These are phyloP conservation scores for Malacoctenus gilli DNA, from an alignment of 2,797 vertebrate species.

Conservation along the genomic window DNA sequence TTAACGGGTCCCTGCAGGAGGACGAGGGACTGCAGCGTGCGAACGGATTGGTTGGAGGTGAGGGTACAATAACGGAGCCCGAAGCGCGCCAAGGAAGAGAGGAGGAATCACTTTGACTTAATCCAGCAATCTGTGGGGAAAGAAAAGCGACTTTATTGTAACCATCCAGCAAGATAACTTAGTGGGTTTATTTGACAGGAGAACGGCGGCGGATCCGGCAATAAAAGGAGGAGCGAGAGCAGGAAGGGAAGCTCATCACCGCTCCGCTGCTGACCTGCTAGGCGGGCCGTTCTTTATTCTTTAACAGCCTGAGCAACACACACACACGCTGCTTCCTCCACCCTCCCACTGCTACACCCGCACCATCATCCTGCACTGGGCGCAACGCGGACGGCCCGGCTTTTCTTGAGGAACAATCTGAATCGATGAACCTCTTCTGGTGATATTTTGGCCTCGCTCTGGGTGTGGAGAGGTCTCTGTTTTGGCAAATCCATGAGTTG, in stretches of 20 bases:
- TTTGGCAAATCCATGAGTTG: too few relatives aligned
- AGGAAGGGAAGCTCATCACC: conserved; percentile 18
- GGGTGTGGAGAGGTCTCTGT: too few relatives aligned
- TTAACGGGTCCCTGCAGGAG: conserved; percentile 48
- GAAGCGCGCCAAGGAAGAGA: conserved; percentile 20
- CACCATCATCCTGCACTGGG: not conserved
- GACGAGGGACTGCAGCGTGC: conserved; percentile 14
- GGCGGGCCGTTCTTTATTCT: conserved; percentile 36
- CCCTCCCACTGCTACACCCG: conserved; percentile 2
- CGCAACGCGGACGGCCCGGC: not conserved
- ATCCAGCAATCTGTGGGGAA: conserved; percentile 41
- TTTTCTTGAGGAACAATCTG: not conserved
- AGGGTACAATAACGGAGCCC: conserved; percentile 31
- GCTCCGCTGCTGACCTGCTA: conserved; percentile 24
- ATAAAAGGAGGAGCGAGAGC: conserved; percentile 26
- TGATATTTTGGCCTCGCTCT: too few relatives aligned
- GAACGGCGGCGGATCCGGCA: conserved; percentile 18
- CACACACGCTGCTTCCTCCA: too few relatives aligned
- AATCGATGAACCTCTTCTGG: not conserved
- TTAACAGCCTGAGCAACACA: conserved; percentile 24
- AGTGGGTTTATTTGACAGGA: conserved; percentile 50
- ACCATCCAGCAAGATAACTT: conserved; percentile 49
- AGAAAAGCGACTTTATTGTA: conserved; percentile 50
- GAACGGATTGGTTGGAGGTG: conserved; percentile 23
- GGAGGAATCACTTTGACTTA: conserved; percentile 51